Evolutionary conservation across 2,113 vertebrate genomes (phyloP).

Genomic region (Amphilophus citrinellus): DNA sequence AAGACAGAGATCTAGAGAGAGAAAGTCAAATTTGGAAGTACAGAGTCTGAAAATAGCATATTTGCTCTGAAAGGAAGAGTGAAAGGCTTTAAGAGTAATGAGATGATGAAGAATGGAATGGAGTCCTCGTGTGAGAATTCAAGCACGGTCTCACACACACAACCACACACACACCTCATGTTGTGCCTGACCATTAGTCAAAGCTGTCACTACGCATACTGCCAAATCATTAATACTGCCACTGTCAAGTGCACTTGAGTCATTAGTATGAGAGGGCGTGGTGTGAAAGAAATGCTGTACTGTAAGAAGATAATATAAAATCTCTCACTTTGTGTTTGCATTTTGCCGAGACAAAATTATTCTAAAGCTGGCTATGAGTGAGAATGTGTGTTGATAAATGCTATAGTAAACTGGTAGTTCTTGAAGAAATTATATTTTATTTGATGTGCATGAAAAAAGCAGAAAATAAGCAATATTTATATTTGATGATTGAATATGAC

Average conservation of each 20-base stretch:
- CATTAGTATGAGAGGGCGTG: slow-evolving; percentile 51
- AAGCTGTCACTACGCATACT: slow-evolving; percentile 39
- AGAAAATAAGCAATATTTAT: not conserved
- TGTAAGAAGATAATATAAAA: slow-evolving; percentile 30
- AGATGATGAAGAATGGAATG: slow-evolving; percentile 48
- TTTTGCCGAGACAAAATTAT: slow-evolving; percentile 5
- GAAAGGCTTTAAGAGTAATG: slow-evolving; percentile 57
- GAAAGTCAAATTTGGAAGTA: slow-evolving; percentile 43
- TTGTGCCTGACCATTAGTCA: slow-evolving; percentile 56
- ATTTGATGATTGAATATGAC: not conserved
- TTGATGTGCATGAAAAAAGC: not conserved
- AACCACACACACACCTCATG: not conserved
- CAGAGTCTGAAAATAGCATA: slow-evolving; percentile 55
- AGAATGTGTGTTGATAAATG: not conserved
- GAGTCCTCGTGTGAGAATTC: not conserved
- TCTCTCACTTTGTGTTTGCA: slow-evolving; percentile 21
- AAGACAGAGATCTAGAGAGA: not conserved
- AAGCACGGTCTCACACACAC: not conserved
- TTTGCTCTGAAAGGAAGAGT: slow-evolving; percentile 23
- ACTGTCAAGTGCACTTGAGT: slow-evolving; percentile 35
- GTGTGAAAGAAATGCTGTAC: slow-evolving; percentile 4
- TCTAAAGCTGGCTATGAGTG: not conserved
- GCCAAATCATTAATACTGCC: slow-evolving; percentile 37
- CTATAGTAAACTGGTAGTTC: not conserved
- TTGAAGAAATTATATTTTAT: not conserved